Evolutionary conservation across 2,113 vertebrate species (phyloP), one percentile per base, ranked within the genome.

Genomic region (Microtus ochrogaster): DNA sequence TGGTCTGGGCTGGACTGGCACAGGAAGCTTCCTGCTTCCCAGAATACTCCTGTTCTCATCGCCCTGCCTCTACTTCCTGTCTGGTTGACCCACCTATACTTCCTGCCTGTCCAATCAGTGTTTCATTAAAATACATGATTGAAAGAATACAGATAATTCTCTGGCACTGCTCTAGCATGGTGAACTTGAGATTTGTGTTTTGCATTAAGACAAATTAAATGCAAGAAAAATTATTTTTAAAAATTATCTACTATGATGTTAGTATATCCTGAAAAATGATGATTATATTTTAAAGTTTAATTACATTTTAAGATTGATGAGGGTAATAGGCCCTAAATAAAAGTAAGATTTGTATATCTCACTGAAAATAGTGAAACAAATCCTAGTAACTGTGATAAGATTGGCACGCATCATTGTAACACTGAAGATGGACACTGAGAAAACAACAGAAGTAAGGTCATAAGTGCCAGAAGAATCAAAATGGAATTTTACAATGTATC

Each of bases 151-250:
- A 49, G 47, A 49, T 49, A 49, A 49, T 49, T 49, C 47, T 49
- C 47, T 10, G 9, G 47, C 47, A 49, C 1, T 2, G 47, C 47
- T 49, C 49, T 36, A 89, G 73, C 52, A 70, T 44, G 68, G 70
- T 86, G 9, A 77, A 55, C 19, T 44, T 95, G 11, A 81, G 76
- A 7, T 92, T 30, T 93, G 1, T 89, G n/a, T 91, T 93, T 96
- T 91, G 61, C 52, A 65, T 94, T 84, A 66, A 96, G 70, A 63
- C 76, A n/a, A 89, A 82, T 82, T 91, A 90, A 83, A 66, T 63
- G 36, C 77, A 90, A 39, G 11, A 87, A 94, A 55, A 72, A 61
- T 61, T 14, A 16, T 39, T 79, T 22, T 65, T 30, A 77, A 82
- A 63, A 39, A 33, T 44, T 8, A 47, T 52, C 22, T 41, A 14